Evolutionary conservation across 2,797 vertebrate species (phyloP).

Genomic region (Caiman crocodilus): DNA sequence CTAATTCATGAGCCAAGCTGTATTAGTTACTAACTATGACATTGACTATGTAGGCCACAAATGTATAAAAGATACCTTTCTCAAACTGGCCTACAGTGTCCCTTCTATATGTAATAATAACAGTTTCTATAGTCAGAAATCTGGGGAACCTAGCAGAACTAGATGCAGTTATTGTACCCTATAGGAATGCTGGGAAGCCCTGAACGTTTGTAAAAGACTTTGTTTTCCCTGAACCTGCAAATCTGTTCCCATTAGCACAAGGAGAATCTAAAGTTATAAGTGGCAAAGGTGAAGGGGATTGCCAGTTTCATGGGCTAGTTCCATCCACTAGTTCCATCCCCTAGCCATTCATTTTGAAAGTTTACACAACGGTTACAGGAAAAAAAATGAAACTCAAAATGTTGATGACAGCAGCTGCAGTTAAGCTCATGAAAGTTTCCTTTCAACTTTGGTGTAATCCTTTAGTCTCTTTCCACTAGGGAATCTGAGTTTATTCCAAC

Average conservation of each 20-base stretch:
- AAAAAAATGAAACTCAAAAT: not conserved
- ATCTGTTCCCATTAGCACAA: accelerated
- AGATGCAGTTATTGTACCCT: accelerated
- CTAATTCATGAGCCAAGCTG: not conserved
- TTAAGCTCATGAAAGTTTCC: not conserved
- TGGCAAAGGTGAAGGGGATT: not conserved
- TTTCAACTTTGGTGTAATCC: not conserved
- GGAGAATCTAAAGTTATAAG: not conserved
- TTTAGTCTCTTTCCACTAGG: not conserved
- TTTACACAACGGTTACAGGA: not conserved
- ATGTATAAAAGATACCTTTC: accelerated
- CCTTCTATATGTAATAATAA: not conserved
- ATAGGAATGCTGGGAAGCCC: not conserved
- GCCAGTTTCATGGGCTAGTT: not conserved
- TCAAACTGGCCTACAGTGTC: not conserved
- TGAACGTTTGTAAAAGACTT: not conserved
- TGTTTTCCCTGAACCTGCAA: not conserved
- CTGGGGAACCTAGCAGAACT: accelerated
- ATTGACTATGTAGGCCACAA: not conserved
- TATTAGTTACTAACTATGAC: accelerated
- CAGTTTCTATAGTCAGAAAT: not conserved
- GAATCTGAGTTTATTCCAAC: not conserved
- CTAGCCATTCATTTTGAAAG: conserved; percentile 26
- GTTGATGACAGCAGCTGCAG: not conserved
- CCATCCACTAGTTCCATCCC: not conserved